Evolutionary conservation across 2,888 invertebrate genomes (phyloP).

Genomic region (Tachystola acroxantha): DNA sequence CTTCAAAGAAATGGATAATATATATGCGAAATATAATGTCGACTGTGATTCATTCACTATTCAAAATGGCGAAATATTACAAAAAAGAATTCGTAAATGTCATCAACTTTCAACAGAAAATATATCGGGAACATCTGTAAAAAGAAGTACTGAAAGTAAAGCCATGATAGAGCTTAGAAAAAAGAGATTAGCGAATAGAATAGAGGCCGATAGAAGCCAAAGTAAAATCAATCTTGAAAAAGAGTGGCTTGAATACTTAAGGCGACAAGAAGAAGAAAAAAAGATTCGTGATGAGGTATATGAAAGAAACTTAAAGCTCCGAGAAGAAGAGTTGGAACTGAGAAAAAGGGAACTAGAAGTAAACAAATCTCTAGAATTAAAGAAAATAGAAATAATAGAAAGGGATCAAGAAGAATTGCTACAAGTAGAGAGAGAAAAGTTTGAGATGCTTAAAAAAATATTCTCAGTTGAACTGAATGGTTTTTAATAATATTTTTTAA

Average conservation of each 20-base stretch:
- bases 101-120: slow-evolving; percentile 1
- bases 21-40: slow-evolving; percentile 39
- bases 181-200: slow-evolving; percentile 41
- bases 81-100: slow-evolving; percentile 19
- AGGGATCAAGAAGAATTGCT: slow-evolving; percentile 33
- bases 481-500: too few relatives aligned
- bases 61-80: slow-evolving; percentile 25
- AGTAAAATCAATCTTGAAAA: slow-evolving; percentile 45
- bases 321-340: slow-evolving; percentile 37
- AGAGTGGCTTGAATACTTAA: slow-evolving; percentile 47
- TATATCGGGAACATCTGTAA: slow-evolving; percentile 4
- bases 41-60: slow-evolving; percentile 30
- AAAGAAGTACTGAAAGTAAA: slow-evolving; percentile 29
- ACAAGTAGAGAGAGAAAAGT: slow-evolving; percentile 39
- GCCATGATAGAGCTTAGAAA: slow-evolving; percentile 41
- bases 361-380: slow-evolving; percentile 36
- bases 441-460: slow-evolving; percentile 35
- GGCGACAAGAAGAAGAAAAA: slow-evolving; percentile 34
- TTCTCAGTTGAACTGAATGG: too few relatives aligned
- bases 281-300: slow-evolving; percentile 30
- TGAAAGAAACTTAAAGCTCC: slow-evolving; percentile 33
- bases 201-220: slow-evolving; percentile 40
- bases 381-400: slow-evolving; percentile 35
- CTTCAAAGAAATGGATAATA: slow-evolving; percentile 41
- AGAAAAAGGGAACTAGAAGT: slow-evolving; percentile 35